Conservation (phyloP, 2,888 invertebrate genomes). For the Aelia acuminata region DNA sequence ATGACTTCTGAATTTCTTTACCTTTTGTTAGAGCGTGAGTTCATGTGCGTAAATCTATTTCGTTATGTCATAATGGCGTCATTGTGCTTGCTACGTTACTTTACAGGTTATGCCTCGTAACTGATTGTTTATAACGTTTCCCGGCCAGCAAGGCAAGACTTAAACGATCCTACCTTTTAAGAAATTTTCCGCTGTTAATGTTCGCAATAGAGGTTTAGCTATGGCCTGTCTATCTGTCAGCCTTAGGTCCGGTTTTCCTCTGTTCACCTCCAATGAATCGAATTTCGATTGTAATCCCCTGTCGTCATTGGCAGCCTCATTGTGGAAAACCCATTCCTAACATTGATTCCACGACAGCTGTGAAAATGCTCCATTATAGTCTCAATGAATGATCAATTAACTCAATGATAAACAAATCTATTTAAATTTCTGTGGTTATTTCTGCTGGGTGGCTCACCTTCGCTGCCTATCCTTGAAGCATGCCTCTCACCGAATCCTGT, state of each 20-base stretch:
- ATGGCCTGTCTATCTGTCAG: neutral
- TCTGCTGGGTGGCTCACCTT: neutral
- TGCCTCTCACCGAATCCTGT: neutral
- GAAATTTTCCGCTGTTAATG: slow-evolving; percentile 19
- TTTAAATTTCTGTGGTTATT: neutral
- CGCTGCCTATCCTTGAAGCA: neutral
- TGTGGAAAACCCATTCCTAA: neutral
- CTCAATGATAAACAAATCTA: neutral
- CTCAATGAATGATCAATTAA: neutral
- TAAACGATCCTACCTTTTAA: slow-evolving; percentile 5
- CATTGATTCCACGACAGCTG: neutral
- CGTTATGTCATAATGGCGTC: neutral
- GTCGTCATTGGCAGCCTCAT: neutral
- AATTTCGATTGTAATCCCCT: slow-evolving; percentile 8
- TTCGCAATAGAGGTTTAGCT: neutral
- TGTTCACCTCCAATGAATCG: neutral
- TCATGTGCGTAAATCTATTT: neutral
- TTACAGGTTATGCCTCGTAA: neutral
- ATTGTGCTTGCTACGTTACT: neutral
- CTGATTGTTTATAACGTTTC: neutral
- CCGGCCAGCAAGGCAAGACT: neutral
- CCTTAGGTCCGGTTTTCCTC: slow-evolving; percentile 27
- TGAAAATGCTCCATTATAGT: neutral
- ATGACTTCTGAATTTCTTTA: no score
- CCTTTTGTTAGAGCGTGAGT: neutral